Evolutionary conservation across 35 echinoderm and acorn worm species (phyloP).

Genomic region (Apostichopus parvimensis): DNA sequence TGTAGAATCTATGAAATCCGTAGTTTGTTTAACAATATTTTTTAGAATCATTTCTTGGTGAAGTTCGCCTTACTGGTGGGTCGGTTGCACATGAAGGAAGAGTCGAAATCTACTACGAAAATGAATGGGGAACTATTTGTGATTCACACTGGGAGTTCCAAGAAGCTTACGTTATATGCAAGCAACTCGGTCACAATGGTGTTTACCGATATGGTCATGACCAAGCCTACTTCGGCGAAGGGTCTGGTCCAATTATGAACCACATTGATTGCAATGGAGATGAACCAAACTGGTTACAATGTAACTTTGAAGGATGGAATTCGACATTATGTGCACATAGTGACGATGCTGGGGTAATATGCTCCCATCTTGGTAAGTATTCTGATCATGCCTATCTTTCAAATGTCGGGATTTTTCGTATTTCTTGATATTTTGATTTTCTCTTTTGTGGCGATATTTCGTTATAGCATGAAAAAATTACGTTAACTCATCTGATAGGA

Average conservation of each 20-base stretch:
- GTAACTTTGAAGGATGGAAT: background rate
- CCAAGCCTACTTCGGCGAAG: background rate
- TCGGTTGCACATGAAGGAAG: constrained; percentile 4
- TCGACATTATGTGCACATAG: background rate
- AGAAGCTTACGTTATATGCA: constrained; percentile 17
- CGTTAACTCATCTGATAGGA: too few relatives aligned
- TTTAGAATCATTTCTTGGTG: background rate
- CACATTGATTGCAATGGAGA: constrained; percentile 13
- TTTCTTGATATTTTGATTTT: too few relatives aligned
- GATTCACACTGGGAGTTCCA: background rate
- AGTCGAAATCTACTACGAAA: constrained; percentile 19
- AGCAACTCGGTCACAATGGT: constrained; percentile 19
- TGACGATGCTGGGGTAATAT: background rate
- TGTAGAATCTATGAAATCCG: background rate
- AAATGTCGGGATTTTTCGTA: too few relatives aligned
- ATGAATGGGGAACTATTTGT: constrained; percentile 42
- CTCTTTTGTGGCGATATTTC: too few relatives aligned
- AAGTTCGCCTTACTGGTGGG: constrained; percentile 6
- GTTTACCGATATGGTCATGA: background rate
- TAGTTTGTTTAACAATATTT: background rate
- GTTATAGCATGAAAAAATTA: too few relatives aligned
- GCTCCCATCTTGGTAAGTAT: background rate
- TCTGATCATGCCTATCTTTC: too few relatives aligned
- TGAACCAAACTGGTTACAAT: background rate
- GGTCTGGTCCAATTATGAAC: constrained; percentile 10